Conservation (phyloP, 2,797 vertebrate species). For the Hippocampus kuda region DNA sequence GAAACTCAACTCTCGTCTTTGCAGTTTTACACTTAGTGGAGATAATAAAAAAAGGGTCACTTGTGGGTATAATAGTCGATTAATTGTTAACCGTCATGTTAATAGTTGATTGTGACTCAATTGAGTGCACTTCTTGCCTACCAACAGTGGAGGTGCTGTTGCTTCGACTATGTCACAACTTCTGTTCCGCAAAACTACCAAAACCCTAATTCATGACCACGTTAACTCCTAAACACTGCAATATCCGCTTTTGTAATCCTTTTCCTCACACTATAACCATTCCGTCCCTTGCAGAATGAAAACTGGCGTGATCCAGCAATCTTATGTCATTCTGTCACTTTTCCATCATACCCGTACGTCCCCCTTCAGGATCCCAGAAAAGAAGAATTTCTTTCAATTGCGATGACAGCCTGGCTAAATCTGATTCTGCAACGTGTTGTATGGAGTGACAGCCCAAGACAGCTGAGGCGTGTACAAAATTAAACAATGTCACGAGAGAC, state of each 20-base stretch:
- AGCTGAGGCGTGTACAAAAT: slow-evolving; percentile 33
- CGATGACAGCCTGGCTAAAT: background rate
- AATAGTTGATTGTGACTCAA: background rate
- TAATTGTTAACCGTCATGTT: background rate
- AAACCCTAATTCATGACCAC: too few species aligned
- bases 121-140: background rate
- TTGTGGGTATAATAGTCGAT: background rate
- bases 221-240: too few species aligned
- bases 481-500: slow-evolving; percentile 25
- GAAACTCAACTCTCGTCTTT: background rate
- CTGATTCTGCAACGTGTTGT: background rate
- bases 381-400: background rate
- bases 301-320: too few species aligned
- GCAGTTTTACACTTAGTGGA: background rate
- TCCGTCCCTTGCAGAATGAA: too few species aligned
- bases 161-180: too few species aligned
- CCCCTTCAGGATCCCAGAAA: too few species aligned
- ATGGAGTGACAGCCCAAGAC: slow-evolving; percentile 18
- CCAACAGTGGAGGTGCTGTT: background rate
- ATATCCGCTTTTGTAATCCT: too few species aligned
- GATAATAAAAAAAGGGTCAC: background rate
- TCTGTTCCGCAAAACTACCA: too few species aligned
- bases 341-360: too few species aligned
- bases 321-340: too few species aligned
- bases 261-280: too few species aligned